phyloP scores from a whole-genome alignment of 2,797 vertebrate species.

The Columba guinea region DNA sequence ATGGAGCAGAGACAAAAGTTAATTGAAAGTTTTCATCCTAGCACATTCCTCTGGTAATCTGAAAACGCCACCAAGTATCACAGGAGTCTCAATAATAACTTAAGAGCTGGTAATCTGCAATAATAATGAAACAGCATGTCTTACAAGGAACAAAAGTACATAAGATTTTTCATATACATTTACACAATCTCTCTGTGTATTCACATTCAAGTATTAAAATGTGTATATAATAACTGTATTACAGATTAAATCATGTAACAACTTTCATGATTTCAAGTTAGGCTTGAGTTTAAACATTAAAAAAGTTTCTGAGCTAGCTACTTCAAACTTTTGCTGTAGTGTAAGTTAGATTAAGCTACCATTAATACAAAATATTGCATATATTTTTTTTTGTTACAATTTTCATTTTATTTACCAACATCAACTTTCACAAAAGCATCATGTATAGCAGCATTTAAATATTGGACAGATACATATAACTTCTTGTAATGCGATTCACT shows the following conservation, averaged over 20 bases:
- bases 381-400: neutral
- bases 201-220: neutral
- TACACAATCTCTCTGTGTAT: neutral
- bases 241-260: neutral
- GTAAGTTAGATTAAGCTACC: neutral
- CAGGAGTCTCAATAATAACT: neutral
- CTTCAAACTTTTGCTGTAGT: neutral
- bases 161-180: neutral
- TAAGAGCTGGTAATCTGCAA: neutral
- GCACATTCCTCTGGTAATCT: neutral
- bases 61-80: neutral
- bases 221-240: neutral
- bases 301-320: neutral
- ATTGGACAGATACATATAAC: neutral
- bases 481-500: neutral
- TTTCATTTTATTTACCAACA: neutral
- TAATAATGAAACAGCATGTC: neutral
- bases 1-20: neutral
- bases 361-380: neutral
- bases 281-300: neutral
- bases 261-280: neutral
- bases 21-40: neutral
- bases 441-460: neutral
- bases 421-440: neutral
- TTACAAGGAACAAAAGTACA: rapidly evolving